phyloP scores from a whole-genome alignment of 2,113 vertebrate species.

The Irena cyanogastra region DNA sequence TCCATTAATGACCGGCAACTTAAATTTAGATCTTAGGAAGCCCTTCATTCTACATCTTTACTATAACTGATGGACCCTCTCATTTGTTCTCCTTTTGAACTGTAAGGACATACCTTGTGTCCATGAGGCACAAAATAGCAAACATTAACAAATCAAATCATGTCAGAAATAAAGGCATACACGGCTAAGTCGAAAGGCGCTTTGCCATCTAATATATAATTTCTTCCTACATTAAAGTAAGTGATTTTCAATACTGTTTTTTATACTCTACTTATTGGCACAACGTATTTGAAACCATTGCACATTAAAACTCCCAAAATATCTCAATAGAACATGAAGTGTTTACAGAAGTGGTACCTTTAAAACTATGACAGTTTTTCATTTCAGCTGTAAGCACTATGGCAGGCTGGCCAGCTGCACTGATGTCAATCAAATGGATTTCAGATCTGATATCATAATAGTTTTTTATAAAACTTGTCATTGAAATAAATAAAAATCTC shows the following conservation, averaged over 20 bases:
- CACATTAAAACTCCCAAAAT: neutral
- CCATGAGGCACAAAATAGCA: neutral
- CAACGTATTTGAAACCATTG: neutral
- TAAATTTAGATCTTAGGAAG: neutral
- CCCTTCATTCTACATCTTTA: neutral
- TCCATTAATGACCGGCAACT: neutral
- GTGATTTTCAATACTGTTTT: neutral
- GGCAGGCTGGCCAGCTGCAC: neutral
- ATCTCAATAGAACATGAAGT: neutral
- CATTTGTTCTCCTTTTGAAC: neutral
- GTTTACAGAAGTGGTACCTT: neutral
- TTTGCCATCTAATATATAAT: neutral
- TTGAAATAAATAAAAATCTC: neutral
- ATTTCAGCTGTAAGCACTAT: neutral
- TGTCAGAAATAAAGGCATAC: neutral
- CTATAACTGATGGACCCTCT: neutral
- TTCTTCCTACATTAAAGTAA: neutral
- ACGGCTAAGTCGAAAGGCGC: neutral
- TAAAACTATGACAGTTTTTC: neutral
- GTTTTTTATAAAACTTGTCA: neutral
- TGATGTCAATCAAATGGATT: neutral
- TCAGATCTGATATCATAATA: neutral
- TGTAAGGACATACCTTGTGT: neutral
- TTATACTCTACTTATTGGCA: neutral
- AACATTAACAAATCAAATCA: neutral